Conservation (phyloP, 2,797 vertebrate genomes). For the Sebastes hubbsi region DNA sequence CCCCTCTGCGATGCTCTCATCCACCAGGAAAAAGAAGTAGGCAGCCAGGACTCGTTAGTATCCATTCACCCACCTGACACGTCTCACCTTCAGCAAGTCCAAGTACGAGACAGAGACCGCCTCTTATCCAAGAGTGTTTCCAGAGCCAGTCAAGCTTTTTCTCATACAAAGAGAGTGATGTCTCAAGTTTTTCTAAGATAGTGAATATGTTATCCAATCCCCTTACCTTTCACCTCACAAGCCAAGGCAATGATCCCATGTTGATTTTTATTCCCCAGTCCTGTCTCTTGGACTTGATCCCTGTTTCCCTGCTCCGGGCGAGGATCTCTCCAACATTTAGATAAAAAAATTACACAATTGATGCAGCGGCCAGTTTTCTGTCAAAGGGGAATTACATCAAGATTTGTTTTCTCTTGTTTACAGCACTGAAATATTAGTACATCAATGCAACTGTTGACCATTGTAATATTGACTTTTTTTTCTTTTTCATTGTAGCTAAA, state of each 20-base stretch:
- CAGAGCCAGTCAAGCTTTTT: background rate
- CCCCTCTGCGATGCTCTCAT: background rate
- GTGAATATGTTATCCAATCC: slow-evolving; percentile 1
- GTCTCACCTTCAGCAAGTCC: background rate
- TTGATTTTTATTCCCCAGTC: background rate
- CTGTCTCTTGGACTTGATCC: background rate
- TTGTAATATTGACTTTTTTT: background rate
- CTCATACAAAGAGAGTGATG: background rate
- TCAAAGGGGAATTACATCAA: background rate
- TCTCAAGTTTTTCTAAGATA: background rate
- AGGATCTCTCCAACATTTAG: background rate
- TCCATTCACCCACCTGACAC: background rate
- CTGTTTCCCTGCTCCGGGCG: background rate
- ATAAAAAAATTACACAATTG: slow-evolving; percentile 8
- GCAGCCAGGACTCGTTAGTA: background rate
- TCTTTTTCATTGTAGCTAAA: slow-evolving; percentile 84
- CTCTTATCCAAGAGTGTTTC: background rate
- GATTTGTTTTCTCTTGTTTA: slow-evolving; percentile 4
- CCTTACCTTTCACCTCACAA: background rate
- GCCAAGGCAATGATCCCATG: slow-evolving; percentile 3
- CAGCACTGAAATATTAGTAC: background rate
- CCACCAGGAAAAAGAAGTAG: background rate
- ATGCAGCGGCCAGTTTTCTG: background rate
- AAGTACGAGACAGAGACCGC: background rate
- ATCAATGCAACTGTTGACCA: background rate